Percentiles rank a stretch among this genome's conserved stretches.
Conservation (phyloP, 2,113 vertebrate species). For the Girardinichthys multiradiatus region DNA sequence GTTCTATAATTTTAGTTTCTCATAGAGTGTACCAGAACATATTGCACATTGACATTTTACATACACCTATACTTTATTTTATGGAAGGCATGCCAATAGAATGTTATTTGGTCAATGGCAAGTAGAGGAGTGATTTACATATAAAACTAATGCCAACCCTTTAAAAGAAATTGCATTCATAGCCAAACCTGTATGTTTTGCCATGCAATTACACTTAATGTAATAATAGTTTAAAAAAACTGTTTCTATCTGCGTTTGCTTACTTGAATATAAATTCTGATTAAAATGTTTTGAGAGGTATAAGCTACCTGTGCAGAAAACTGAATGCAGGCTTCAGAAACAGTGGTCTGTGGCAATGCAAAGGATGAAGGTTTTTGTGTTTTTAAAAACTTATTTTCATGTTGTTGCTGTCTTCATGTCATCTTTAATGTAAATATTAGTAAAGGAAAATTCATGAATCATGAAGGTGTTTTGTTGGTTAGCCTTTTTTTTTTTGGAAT, state of each 20-base stretch:
- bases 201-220: constrained; percentile 13
- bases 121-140: not conserved
- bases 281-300: constrained; percentile 12
- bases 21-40: not conserved
- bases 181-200: not conserved
- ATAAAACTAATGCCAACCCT: too few species aligned
- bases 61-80: not conserved
- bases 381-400: too few species aligned
- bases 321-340: not conserved
- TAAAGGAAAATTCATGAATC: not conserved
- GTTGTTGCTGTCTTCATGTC: constrained; percentile 5
- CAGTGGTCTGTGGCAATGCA: not conserved
- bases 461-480: not conserved
- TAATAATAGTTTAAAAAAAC: not conserved
- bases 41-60: not conserved
- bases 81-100: not conserved
- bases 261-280: not conserved
- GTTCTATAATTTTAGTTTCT: not conserved
- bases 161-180: not conserved
- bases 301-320: not conserved
- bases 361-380: not conserved
- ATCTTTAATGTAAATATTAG: constrained; percentile 9
- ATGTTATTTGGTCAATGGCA: not conserved
- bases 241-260: not conserved
- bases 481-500: not conserved